Evolutionary conservation across 2,888 invertebrate genomes (phyloP).

Genomic region (Limenitis camilla): DNA sequence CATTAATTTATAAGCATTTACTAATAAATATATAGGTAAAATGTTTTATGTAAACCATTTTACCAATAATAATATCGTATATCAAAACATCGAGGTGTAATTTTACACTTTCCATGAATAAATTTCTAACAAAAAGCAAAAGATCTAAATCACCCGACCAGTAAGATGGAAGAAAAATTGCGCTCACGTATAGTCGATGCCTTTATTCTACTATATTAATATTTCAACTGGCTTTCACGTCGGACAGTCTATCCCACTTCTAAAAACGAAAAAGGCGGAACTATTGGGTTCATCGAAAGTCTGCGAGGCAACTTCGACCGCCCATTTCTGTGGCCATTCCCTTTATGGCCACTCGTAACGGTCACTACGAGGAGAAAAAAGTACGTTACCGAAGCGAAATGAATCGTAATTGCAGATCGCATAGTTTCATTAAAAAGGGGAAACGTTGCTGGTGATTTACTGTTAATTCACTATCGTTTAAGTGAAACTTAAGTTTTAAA

Average conservation of each 20-base stretch:
- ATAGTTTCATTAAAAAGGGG: slow-evolving; percentile 49
- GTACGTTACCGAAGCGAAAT: slow-evolving; percentile 38
- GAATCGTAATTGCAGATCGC: slow-evolving; percentile 43
- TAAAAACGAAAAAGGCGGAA: slow-evolving; percentile 29
- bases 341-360: slow-evolving; percentile 52
- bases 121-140: slow-evolving; percentile 1
- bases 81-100: not conserved
- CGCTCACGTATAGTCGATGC: slow-evolving; percentile 23
- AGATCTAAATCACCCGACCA: not conserved
- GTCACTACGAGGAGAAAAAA: slow-evolving; percentile 45
- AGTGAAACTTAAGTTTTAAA: no score
- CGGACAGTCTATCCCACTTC: slow-evolving; percentile 32
- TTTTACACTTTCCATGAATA: not conserved
- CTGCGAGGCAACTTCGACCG: slow-evolving; percentile 44
- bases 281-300: slow-evolving; percentile 41
- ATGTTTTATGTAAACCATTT: no score
- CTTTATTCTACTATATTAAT: slow-evolving; percentile 31
- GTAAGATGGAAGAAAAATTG: slow-evolving; percentile 11
- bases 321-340: slow-evolving; percentile 47
- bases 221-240: slow-evolving; percentile 32
- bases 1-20: no score
- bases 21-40: no score
- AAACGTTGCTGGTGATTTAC: slow-evolving; percentile 25
- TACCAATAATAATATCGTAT: no score
- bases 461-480: slow-evolving; percentile 12